These are phyloP conservation scores for Limonius californicus DNA, from an alignment of 1,140 invertebrate species.

Conservation along the genomic window DNA sequence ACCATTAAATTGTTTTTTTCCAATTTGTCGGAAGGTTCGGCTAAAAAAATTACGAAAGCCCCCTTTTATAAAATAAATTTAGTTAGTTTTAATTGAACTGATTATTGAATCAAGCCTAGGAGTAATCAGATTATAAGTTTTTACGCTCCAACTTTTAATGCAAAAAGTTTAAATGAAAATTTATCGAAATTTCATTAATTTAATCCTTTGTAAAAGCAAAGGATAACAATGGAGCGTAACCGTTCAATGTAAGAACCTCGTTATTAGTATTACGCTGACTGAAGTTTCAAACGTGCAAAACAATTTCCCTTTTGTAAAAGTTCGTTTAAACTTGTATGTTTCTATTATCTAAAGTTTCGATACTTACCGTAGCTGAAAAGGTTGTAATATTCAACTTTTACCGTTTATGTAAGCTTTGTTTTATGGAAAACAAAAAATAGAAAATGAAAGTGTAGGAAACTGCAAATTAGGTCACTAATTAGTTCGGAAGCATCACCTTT, in stretches of 20 bases:
- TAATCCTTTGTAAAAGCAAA: slow-evolving; percentile 4
- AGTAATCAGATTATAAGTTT: slow-evolving; percentile 9
- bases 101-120: neutral
- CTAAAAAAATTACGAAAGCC: no score
- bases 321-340: no score
- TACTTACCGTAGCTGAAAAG: no score
- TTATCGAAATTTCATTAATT: slow-evolving; percentile 9
- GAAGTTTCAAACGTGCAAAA: neutral
- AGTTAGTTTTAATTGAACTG: neutral
- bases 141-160: slow-evolving; percentile 4
- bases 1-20: no score
- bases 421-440: no score
- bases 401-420: no score
- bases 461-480: no score
- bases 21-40: no score
- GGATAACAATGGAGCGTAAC: slow-evolving; percentile 8
- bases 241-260: neutral
- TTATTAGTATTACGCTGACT: neutral
- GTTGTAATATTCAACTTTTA: no score
- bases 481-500: no score
- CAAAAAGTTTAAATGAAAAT: slow-evolving; percentile 10
- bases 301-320: neutral
- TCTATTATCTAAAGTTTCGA: no score
- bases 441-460: no score
- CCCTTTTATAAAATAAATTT: neutral